Percentiles rank a stretch among this genome's conserved stretches.
phyloP scores from a whole-genome alignment of 2,113 vertebrate species.

The Spea multiplicata region DNA sequence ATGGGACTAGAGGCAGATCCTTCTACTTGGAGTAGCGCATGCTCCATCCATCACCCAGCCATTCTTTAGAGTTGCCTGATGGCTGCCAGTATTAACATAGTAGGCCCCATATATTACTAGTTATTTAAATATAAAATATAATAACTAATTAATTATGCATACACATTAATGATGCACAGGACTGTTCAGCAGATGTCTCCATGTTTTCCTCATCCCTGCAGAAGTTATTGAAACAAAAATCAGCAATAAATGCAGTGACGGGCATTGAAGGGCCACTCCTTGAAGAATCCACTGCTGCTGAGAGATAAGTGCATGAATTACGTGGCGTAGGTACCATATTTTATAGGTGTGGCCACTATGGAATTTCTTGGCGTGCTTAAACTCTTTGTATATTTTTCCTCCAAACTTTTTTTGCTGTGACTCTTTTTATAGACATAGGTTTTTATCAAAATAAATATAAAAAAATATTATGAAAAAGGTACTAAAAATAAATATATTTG shows the following conservation, averaged over 20 bases:
- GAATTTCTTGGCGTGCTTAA: constrained; percentile 60
- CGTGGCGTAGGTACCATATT: constrained; percentile 75
- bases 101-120: too few species aligned
- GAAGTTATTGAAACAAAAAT: constrained; percentile 71
- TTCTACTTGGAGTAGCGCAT: too few species aligned
- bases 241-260: constrained; percentile 64
- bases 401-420: constrained; percentile 69
- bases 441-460: too few species aligned
- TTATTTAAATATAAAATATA: too few species aligned
- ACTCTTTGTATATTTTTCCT: constrained; percentile 61
- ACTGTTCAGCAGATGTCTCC: constrained; percentile 57
- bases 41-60: too few species aligned
- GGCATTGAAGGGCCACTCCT: constrained; percentile 82
- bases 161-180: neutral
- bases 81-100: too few species aligned
- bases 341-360: constrained; percentile 56
- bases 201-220: constrained; percentile 80
- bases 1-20: too few species aligned
- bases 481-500: too few species aligned
- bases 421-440: neutral
- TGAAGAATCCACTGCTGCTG: constrained; percentile 77
- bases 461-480: too few species aligned
- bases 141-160: neutral
- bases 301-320: constrained; percentile 68
- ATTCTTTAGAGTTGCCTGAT: too few species aligned